A percentile compares a stretch with the other conserved stretches of the same genome.
Evolutionary conservation across 2,888 invertebrate species (phyloP).

Genomic region (Hanleya hanleyi): DNA sequence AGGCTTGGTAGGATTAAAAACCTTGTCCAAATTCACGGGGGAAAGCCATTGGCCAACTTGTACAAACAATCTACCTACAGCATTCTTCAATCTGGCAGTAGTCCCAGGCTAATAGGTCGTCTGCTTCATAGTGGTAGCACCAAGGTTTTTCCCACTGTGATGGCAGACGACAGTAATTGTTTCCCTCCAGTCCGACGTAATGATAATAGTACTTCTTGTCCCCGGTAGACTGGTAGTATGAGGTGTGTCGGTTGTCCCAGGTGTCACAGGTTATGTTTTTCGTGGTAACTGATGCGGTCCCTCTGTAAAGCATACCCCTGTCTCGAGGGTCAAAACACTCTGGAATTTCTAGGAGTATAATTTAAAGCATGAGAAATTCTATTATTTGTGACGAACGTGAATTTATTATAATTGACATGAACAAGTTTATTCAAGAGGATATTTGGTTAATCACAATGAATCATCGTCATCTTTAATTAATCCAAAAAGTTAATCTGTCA

Average conservation of each 20-base stretch:
- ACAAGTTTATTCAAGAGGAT: too few relatives aligned
- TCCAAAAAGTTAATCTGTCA: too few relatives aligned
- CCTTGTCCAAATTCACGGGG: too few relatives aligned
- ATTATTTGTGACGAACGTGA: too few relatives aligned
- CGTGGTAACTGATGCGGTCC: background rate
- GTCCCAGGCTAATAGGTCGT: background rate
- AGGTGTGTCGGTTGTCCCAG: background rate
- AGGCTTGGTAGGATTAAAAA: too few relatives aligned
- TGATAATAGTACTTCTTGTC: background rate
- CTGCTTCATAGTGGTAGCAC: background rate
- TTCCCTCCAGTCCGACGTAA: background rate
- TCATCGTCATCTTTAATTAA: too few relatives aligned
- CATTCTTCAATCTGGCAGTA: background rate
- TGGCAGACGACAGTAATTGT: background rate
- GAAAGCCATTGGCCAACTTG: too few relatives aligned
- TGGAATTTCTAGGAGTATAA: background rate
- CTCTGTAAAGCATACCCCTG: background rate
- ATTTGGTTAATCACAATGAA: too few relatives aligned
- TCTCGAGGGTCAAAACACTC: background rate
- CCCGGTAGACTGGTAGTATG: background rate
- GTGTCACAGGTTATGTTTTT: background rate
- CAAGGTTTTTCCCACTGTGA: background rate
- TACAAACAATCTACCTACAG: too few relatives aligned
- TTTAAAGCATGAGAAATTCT: too few relatives aligned
- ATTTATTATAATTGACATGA: too few relatives aligned